A percentile compares a stretch with the other conserved stretches of the same genome.
These are phyloP conservation scores for Automeris io DNA, from an alignment of 2,888 invertebrate species.

Conservation along the genomic window DNA sequence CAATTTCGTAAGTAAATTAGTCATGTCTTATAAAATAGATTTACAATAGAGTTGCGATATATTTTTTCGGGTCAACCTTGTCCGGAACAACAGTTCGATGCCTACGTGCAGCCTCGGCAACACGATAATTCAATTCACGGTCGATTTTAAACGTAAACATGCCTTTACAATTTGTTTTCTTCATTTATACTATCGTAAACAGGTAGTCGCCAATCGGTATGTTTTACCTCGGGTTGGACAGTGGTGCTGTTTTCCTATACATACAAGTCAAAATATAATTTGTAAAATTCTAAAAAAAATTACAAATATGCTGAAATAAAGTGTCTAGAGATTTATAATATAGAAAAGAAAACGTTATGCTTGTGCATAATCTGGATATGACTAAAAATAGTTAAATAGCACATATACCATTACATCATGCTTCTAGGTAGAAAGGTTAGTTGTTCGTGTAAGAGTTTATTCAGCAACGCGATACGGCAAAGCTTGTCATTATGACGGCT, in stretches of 20 bases:
- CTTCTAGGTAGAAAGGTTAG: no score
- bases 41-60: constrained; percentile 43
- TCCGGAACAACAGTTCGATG: constrained; percentile 38
- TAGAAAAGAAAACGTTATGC: no score
- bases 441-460: no score
- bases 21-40: constrained; percentile 55
- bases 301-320: no score
- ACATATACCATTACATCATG: no score
- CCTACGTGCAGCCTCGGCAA: constrained; percentile 64
- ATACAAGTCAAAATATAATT: neutral
- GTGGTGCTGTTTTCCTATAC: neutral
- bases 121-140: constrained; percentile 59
- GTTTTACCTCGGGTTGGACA: neutral
- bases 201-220: constrained; percentile 3
- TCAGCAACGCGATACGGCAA: no score
- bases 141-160: constrained; percentile 44
- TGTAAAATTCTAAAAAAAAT: no score
- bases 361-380: no score
- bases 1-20: constrained; percentile 58
- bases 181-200: constrained; percentile 13
- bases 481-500: no score
- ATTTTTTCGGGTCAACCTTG: constrained; percentile 57
- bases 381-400: no score
- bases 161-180: constrained; percentile 38
- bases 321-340: no score